These are phyloP conservation scores for Thomomys bottae DNA, from an alignment of 2,113 vertebrate species.

Conservation along the genomic window DNA sequence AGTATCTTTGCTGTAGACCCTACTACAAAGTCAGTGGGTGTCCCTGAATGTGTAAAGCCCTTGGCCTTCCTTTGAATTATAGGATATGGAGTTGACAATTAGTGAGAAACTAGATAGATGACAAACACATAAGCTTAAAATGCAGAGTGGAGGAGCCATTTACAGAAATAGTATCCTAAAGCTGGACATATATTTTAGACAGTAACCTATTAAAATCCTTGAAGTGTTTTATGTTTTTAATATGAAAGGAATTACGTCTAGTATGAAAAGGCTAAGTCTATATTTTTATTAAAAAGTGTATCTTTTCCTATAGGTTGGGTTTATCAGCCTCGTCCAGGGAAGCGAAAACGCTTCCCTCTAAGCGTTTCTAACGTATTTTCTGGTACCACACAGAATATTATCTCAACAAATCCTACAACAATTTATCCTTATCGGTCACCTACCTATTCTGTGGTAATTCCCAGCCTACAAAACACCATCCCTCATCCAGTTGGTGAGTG, in stretches of 20 bases:
- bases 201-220: slow-evolving; percentile 17
- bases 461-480: slow-evolving; percentile 78
- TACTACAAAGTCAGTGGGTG: neutral
- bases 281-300: slow-evolving; percentile 62
- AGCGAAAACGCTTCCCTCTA: slow-evolving; percentile 83
- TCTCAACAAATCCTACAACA: slow-evolving; percentile 80
- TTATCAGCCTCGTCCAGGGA: slow-evolving; percentile 88
- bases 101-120: neutral
- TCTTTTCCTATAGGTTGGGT: slow-evolving; percentile 87
- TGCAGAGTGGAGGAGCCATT: slow-evolving; percentile 1
- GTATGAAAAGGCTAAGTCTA: slow-evolving; percentile 44
- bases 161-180: neutral
- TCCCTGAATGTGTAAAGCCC: slow-evolving; percentile 13
- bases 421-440: slow-evolving; percentile 80
- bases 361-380: slow-evolving; percentile 79
- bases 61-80: slow-evolving; percentile 36
- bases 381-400: slow-evolving; percentile 80
- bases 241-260: neutral
- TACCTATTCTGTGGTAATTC: slow-evolving; percentile 83
- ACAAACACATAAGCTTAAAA: slow-evolving; percentile 25
- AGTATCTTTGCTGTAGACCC: slow-evolving; percentile 13
- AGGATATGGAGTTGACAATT: slow-evolving; percentile 19
- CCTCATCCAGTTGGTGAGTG: slow-evolving; percentile 87
- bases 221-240: slow-evolving; percentile 24
- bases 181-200: slow-evolving; percentile 25